Base-by-base conservation (phyloP, 2,113 vertebrate species). In the Phaetusa simplex region DNA sequence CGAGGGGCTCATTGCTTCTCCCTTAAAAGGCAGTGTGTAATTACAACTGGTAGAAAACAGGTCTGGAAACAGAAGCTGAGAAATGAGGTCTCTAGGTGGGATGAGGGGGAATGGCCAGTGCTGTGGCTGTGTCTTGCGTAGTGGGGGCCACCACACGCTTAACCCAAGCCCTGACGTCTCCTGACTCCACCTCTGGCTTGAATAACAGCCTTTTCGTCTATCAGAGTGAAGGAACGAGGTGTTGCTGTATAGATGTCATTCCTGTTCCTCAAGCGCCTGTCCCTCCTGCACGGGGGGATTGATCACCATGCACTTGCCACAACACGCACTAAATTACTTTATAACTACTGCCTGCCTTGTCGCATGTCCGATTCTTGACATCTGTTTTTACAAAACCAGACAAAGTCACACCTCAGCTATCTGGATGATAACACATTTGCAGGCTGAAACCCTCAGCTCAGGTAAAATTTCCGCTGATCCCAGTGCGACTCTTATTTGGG, bases 251-350 rank as follows among this genome's bases (percentile, higher is more conserved):
- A 56, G 27, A 20, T 2, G 1, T 32, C 23, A n/a, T 50, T 87
- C 32, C 59, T 14, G 4, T 78, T 74, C 15, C 27, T 71, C 23
- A 8, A 13, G 81, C 53, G 22, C 77, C 62, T 47, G 22, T 78
- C 40, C n/a, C 18, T 81, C n/a, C 43, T 58, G 53, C 19, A 23
- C 0, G 0, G 17, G 16, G n/a, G 52, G 12, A 64, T 3, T 45
- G 40, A 55, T 86, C 49, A 42, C 22, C 32, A 10, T 17, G 24
- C 13, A 17, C 29, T 93, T 4, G 2, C 58, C 26, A 20, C 2
- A 18, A 36, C 64, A 22, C 20, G 11, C 43, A 24, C 21, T 64
- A 7, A 36, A 27, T 77, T 47, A n/a, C 58, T 71, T 8, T 22
- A 8, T 20, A 82, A 62, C 12, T 59, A 26, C 65, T 62, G 12